Evolutionary conservation across 1,140 invertebrate species (phyloP).

Genomic region (Globodera ellingtonae): DNA sequence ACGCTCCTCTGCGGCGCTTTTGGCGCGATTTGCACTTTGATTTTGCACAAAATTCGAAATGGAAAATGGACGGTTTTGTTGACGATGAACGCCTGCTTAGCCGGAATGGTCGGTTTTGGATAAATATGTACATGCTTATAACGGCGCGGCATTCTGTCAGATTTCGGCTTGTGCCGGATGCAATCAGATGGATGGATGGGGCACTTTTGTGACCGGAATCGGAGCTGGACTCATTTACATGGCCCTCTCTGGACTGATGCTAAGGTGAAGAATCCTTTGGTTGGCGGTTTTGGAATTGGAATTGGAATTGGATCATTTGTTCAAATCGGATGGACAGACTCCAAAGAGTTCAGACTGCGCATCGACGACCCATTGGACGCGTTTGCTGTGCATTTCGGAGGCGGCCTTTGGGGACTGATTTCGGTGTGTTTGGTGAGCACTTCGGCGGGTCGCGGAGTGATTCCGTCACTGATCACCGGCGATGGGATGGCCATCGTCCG

Average conservation of each 20-base stretch:
- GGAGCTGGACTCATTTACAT: slow-evolving; percentile 67
- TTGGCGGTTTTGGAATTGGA: too few species aligned
- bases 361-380: slow-evolving; percentile 72
- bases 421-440: slow-evolving; percentile 32
- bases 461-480: slow-evolving; percentile 10
- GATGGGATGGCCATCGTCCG: slow-evolving; percentile 50
- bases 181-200: slow-evolving; percentile 66
- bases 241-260: slow-evolving; percentile 64
- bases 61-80: slow-evolving; percentile 69
- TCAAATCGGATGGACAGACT: too few species aligned
- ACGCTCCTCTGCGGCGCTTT: slow-evolving; percentile 70
- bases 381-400: slow-evolving; percentile 71
- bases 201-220: slow-evolving; percentile 66
- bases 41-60: slow-evolving; percentile 56
- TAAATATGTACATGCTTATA: too few species aligned
- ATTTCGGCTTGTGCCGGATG: slow-evolving; percentile 69
- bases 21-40: slow-evolving; percentile 66
- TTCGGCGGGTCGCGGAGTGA: slow-evolving; percentile 52
- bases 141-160: background rate
- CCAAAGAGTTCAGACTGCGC: background rate
- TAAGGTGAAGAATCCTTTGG: slow-evolving; percentile 55
- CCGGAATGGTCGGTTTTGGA: slow-evolving; percentile 66
- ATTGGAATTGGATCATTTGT: too few species aligned
- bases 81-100: slow-evolving; percentile 70
- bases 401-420: slow-evolving; percentile 70